Evolutionary conservation across 1,140 invertebrate genomes (phyloP).

Genomic region (Diprion similis): DNA sequence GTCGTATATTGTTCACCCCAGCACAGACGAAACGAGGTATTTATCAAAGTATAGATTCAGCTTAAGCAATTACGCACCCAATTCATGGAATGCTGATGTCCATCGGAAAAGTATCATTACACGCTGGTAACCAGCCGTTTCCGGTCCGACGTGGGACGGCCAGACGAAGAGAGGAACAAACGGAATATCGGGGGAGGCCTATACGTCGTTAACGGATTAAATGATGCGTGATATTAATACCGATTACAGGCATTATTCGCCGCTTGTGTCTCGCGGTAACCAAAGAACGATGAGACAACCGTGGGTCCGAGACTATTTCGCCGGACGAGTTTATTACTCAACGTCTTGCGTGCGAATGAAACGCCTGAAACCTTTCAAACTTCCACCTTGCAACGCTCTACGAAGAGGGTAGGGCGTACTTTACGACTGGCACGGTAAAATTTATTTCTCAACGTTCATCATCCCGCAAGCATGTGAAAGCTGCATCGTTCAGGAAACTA

Average conservation of each 20-base stretch:
- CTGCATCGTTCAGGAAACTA: too few relatives aligned
- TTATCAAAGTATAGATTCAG: not conserved
- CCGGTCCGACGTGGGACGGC: constrained; percentile 8
- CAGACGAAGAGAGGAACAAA: not conserved
- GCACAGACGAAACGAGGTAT: too few relatives aligned
- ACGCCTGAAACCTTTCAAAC: constrained; percentile 2
- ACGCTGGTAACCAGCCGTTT: constrained; percentile 13
- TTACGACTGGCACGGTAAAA: constrained; percentile 5
- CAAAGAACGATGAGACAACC: not conserved
- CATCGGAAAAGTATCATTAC: constrained; percentile 7
- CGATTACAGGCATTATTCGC: constrained; percentile 12
- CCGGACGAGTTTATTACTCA: constrained; percentile 12
- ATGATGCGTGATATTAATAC: constrained; percentile 17
- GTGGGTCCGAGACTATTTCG: constrained; percentile 5
- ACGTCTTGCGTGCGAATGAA: not conserved
- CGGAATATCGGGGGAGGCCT: not conserved
- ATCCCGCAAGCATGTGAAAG: not conserved
- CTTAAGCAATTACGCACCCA: not conserved
- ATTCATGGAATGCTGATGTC: constrained; percentile 5
- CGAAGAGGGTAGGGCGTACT: not conserved
- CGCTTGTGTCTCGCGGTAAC: not conserved
- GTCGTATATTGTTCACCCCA: not conserved
- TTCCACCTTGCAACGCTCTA: not conserved
- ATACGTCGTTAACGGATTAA: not conserved
- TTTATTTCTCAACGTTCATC: not conserved